Percentiles rank a stretch among this genome's conserved stretches.
Conservation (phyloP, 1,140 invertebrate genomes). For the Nixonia krombeini region DNA sequence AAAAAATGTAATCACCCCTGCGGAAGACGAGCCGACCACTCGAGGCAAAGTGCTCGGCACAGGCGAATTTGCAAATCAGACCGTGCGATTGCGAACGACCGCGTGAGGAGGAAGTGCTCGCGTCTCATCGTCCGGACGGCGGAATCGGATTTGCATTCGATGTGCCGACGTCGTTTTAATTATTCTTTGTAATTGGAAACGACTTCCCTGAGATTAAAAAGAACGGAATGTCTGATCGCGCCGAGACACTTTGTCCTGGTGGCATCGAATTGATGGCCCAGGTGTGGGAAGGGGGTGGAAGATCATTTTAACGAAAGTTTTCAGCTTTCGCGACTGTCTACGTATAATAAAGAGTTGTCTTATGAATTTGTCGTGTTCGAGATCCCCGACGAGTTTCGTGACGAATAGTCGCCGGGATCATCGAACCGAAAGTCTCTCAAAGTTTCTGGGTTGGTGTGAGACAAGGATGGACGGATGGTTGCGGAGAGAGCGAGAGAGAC, state of each 20-base stretch:
- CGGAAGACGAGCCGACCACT: slow-evolving; percentile 28
- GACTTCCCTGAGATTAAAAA: slow-evolving; percentile 37
- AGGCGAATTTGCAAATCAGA: slow-evolving; percentile 46
- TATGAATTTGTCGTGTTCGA: slow-evolving; percentile 32
- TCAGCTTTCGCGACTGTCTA: background rate
- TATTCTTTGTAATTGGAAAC: slow-evolving; percentile 48
- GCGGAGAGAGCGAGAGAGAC: too few relatives aligned
- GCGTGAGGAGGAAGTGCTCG: slow-evolving; percentile 24
- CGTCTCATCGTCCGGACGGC: slow-evolving; percentile 12
- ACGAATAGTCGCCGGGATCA: too few relatives aligned
- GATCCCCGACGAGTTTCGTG: too few relatives aligned
- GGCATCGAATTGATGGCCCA: too few relatives aligned
- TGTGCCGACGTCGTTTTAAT: slow-evolving; percentile 39
- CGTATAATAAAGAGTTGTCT: slow-evolving; percentile 22
- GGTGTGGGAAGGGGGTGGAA: too few relatives aligned
- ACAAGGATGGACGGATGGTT: too few relatives aligned
- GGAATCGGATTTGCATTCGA: slow-evolving; percentile 36
- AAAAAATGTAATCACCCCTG: slow-evolving; percentile 15
- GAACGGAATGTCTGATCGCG: slow-evolving; percentile 32
- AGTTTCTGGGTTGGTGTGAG: too few relatives aligned
- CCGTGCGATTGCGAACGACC: too few relatives aligned
- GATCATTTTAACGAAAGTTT: slow-evolving; percentile 1
- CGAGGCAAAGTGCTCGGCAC: slow-evolving; percentile 10
- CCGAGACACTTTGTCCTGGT: too few relatives aligned
- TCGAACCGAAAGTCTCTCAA: too few relatives aligned